These are phyloP conservation scores for Calliphora vicina DNA, from an alignment of 1,140 invertebrate species.

Conservation along the genomic window DNA sequence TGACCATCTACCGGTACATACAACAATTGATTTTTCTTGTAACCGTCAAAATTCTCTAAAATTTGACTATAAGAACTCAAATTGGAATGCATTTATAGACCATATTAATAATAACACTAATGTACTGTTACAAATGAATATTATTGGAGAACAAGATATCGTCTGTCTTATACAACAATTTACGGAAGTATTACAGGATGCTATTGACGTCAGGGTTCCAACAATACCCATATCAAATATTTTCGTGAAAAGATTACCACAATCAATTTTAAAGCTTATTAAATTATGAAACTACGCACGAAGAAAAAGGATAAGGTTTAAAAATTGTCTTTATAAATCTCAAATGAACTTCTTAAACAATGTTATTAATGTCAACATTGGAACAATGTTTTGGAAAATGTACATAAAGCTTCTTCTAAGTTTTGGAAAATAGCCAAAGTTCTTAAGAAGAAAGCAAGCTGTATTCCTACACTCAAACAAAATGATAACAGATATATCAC, in stretches of 20 bases:
- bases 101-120: no score
- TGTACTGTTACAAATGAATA: background rate
- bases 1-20: background rate
- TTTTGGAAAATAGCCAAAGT: background rate
- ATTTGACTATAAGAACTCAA: background rate
- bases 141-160: background rate
- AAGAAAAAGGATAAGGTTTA: background rate
- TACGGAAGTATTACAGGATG: background rate
- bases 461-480: background rate
- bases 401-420: no score
- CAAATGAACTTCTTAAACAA: background rate
- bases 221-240: background rate
- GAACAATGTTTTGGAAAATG: background rate
- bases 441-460: background rate
- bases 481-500: background rate
- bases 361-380: background rate
- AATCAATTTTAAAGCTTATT: background rate
- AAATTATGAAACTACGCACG: background rate
- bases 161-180: background rate
- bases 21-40: background rate
- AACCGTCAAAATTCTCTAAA: background rate
- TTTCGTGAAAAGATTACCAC: no score
- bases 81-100: no score
- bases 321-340: background rate
- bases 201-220: background rate